Conservation (phyloP, 1,140 invertebrate species). For the Thalassaphorura encarpata region DNA sequence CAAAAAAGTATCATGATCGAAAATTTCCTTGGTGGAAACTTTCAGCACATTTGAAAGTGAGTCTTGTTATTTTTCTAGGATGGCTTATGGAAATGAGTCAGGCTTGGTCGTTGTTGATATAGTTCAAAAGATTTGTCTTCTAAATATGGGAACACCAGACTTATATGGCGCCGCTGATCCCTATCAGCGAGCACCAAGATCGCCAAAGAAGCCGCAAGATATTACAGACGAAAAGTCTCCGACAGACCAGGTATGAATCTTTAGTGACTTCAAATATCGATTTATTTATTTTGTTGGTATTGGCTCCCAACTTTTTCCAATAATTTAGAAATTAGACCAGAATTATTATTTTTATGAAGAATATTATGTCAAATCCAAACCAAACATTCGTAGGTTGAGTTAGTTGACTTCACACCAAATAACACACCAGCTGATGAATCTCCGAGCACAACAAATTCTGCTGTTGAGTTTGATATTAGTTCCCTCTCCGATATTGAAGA, state of each 20-base stretch:
- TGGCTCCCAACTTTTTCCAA: not conserved
- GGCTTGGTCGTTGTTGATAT: constrained; percentile 90
- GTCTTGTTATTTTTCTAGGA: constrained; percentile 56
- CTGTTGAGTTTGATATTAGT: not conserved
- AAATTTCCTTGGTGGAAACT: too few species aligned
- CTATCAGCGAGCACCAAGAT: constrained; percentile 71
- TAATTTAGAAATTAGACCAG: constrained; percentile 3
- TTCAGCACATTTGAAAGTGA: too few species aligned
- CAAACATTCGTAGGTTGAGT: not conserved
- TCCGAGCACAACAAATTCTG: not conserved
- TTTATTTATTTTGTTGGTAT: constrained; percentile 3
- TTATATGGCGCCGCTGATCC: constrained; percentile 80
- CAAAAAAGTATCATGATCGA: too few species aligned
- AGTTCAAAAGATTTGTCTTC: constrained; percentile 76
- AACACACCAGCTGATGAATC: constrained; percentile 14
- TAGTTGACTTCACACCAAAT: constrained; percentile 10
- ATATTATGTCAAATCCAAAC: too few species aligned
- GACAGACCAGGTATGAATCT: constrained; percentile 69
- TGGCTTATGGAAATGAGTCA: constrained; percentile 93
- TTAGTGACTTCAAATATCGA: not conserved
- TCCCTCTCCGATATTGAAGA: not conserved
- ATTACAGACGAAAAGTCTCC: constrained; percentile 31
- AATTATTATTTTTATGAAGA: too few species aligned
- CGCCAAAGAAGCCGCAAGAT: constrained; percentile 53
- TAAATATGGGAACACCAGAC: constrained; percentile 73